Base-by-base conservation (phyloP, 2,888 invertebrate species). In the Acronicta alni region DNA sequence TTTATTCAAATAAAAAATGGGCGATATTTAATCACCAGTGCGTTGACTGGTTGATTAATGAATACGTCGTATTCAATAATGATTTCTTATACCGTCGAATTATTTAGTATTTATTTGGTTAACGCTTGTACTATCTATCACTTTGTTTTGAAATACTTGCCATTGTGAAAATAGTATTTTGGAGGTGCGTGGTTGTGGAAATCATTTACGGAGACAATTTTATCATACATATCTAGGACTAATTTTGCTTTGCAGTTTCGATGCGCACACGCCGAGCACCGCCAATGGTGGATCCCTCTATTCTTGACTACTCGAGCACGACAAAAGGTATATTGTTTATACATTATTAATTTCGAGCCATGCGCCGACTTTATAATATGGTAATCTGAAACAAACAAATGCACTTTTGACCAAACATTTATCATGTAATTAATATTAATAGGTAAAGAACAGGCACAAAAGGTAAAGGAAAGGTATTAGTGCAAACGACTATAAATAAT, bases 181-280 rank as follows among this genome's bases (percentile, higher is more conserved):
- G 67, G 67, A 12, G 67, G 63, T 39, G 18, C 17, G 15, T 67
- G 69, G 12, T 54, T 66, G 23, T 66, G 67, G 5, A 12, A 18
- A 39, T 61, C 61, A 23, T 55, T 46, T 7, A 44, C 49, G 3
- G 35, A 47, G 18, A 66, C 15, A 14, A 66, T 30, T 23, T 43
- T 54, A 9, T 60, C 43, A 0, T 43, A 15, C 1, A 47, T 37
- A 3, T 67, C 51, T 39, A 66, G 17, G 0, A 14, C 49, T 39
- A 66, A 18, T 54, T 60, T 66, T 9, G 68, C 61, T 47, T 55
- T 60, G 16, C 66, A 66, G 39, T 66, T 54, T 16, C 53, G 67
- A n/a, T 65, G 60, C 9, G 61, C 46, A 30, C 68, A 67, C 0
- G 68, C 54, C 5, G 66, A 37, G 0, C 66, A 66, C 23, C 66